Evolutionary conservation across 2,888 invertebrate genomes (phyloP), one percentile per base, ranked within the genome.

Genomic region (Ommatoiulus sabulosus): DNA sequence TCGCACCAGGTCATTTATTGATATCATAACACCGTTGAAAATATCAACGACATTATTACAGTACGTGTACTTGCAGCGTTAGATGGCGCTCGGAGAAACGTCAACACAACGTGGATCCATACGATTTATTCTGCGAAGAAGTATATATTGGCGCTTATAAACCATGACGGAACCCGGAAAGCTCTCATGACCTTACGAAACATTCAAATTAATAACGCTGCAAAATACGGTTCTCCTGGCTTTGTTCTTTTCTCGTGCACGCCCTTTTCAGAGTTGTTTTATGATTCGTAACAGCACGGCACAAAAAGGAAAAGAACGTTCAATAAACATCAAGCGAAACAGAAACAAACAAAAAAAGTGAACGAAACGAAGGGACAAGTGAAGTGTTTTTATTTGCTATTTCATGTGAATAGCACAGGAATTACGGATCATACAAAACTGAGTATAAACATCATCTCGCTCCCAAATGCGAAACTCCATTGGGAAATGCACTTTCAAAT

Each of bases 171-270:
- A 80, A 80, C 10, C 80, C 15, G 80, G 15, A 43, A 80, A 80
- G 35, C 80, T 3, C 10, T 43, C 15, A n/a, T 80, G 80, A 80
- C 80, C 80, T 5, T 3, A 3, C 72, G 15, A 15, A 35, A 80
- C 80, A 80, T 80, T 80, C 35, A 80, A 43, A 80, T 80, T 80
- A 80, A 80, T 80, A 80, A 80, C 35, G 80, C 35, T 8, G 80
- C 35, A 24, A 52, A 80, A 80, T 80, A 35, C 12, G 35, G 35
- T 35, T 43, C 80, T 12, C 10, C 10, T 12, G 35, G 12, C 80
- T 80, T 80, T 35, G 80, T 35, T 35, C 80, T 2, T 80, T 80
- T 24, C 80, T 43, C 52, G 17, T 15, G 17, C 52, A 52, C 80
- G 35, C 72, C 35, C 80, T 72, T 80, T 80, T 80, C 12, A 80